Evolutionary conservation across 2,113 vertebrate genomes (phyloP).

Genomic region (Heliornis fulica): DNA sequence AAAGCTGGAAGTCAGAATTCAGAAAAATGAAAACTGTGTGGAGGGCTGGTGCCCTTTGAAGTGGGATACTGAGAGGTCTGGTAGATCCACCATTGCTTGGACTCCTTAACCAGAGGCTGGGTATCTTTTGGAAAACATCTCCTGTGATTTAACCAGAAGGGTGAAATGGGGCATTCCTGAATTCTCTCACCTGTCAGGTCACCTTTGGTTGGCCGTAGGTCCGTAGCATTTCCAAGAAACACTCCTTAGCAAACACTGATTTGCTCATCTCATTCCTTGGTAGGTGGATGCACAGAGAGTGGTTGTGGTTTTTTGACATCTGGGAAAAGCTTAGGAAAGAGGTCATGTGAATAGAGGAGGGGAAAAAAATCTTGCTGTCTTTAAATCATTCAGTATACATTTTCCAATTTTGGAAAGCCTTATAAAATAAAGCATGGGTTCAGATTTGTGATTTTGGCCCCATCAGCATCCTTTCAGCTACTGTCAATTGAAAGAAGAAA

Average conservation of each 20-base stretch:
- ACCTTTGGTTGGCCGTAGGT: neutral
- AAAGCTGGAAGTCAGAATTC: neutral
- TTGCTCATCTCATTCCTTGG: neutral
- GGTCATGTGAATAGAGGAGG: neutral
- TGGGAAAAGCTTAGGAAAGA: neutral
- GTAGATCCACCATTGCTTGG: neutral
- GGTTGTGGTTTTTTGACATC: neutral
- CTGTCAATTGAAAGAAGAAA: neutral
- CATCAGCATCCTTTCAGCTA: neutral
- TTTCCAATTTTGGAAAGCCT: neutral
- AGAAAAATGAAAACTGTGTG: accelerated
- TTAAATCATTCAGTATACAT: neutral
- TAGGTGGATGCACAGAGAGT: accelerated
- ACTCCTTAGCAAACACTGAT: accelerated
- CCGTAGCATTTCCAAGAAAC: neutral
- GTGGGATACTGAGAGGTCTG: neutral
- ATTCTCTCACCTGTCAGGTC: neutral
- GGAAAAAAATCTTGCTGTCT: neutral
- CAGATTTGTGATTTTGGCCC: neutral
- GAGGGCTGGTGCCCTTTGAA: neutral
- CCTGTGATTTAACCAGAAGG: neutral
- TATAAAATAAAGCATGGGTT: neutral
- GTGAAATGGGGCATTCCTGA: accelerated
- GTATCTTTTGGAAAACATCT: neutral
- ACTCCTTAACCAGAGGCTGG: neutral